Base-by-base conservation (phyloP, 2,113 vertebrate species). In the Cyrtonyx montezumae region DNA sequence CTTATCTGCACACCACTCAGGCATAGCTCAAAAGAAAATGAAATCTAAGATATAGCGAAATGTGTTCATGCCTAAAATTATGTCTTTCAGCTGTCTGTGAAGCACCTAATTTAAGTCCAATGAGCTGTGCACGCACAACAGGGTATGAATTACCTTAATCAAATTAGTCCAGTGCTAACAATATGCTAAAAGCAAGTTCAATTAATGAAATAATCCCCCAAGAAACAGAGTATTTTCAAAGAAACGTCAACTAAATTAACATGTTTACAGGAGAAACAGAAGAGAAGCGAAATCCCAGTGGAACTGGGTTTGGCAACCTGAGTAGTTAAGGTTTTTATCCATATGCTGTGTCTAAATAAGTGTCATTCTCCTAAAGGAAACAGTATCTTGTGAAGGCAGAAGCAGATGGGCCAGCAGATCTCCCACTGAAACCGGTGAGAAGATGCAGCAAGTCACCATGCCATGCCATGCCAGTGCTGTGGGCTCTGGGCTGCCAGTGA, bases 51-150 rank as follows among this genome's bases (percentile, higher is more conserved):
- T 62, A 25, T 88, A 86, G 73, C 89, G 91, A 76, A 95, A 77
- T 1, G 84, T 93, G 90, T 67, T 94, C 55, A 23, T 91, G 93
- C 84, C 92, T 70, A 70, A 81, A 90, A 94, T 69, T 6, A 56
- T 5, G 23, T 58, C 76, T 87, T 94, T 84, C 81, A 15, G 70
- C 81, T 84, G 63, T 62, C 83, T 91, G 93, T 83, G 93, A 94
- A 88, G 75, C 74, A 49, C 68, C 75, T 91, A 78, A 94, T 85
- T 97, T 95, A 91, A 95, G 87, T 45, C 93, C 92, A 90, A 95
- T 84, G 53, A 97, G 67, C 92, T 84, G 58, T 79, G 68, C 40
- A 88, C 40, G 87, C 15, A 87, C 82, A 69, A 85, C 15, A 81
- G 79, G 70, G 90, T 36, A 95, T 4, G 55, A 49, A 89, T 59